These are phyloP conservation scores for Heliconius sara DNA, from an alignment of 2,888 invertebrate species.

Conservation along the genomic window DNA sequence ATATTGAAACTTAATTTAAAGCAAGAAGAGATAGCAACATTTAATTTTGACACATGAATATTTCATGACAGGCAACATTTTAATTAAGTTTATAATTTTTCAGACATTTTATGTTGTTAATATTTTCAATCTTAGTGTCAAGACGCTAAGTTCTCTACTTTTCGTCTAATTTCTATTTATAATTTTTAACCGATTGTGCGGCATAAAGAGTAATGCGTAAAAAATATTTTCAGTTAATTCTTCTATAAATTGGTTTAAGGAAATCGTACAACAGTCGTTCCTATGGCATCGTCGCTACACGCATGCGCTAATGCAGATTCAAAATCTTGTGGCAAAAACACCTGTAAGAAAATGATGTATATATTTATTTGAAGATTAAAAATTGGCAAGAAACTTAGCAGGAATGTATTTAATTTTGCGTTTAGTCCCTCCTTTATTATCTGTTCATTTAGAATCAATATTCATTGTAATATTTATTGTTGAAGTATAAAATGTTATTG, in stretches of 20 bases:
- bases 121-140: not conserved
- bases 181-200: no score
- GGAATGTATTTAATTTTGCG: no score
- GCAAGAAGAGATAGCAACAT: not conserved
- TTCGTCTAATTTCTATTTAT: not conserved
- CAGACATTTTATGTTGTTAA: no score
- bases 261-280: constrained; percentile 76
- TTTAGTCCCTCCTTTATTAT: no score
- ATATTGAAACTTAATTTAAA: no score
- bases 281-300: constrained; percentile 75
- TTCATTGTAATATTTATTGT: no score
- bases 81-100: not conserved
- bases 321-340: constrained; percentile 76
- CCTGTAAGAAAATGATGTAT: constrained; percentile 54
- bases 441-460: no score
- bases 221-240: not conserved
- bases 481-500: no score
- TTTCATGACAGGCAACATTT: not conserved
- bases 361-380: not conserved
- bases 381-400: no score
- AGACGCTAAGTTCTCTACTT: not conserved
- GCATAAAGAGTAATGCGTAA: not conserved
- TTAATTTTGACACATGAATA: not conserved
- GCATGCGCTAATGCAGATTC: constrained; percentile 77
- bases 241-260: constrained; percentile 56